Evolutionary conservation across 2,888 invertebrate species (phyloP), one percentile per base, ranked within the genome.

Genomic region (Spisula solida): DNA sequence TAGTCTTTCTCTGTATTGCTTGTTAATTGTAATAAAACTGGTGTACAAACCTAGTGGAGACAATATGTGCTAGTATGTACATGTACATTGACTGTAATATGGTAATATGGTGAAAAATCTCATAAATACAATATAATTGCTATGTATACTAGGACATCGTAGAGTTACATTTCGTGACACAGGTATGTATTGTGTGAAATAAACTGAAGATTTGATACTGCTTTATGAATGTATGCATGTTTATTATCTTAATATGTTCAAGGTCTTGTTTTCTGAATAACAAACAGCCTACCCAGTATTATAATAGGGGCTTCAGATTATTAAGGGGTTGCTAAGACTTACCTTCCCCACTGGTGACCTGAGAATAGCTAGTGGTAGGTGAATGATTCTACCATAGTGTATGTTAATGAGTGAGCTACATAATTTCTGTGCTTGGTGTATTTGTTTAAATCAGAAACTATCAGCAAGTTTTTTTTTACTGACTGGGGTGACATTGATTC

Each of bases 101-200:
- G 6, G 14, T 51, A 51, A 51, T 51, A 14, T 51, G 51, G 51
- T 51, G 16, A 51, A 51, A 51, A 51, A 4, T 51, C 51, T 16
- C 12, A 10, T 16, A 16, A 51, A 51, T 51, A 12, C 51, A 51
- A 8, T 51, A 51, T 51, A 66, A 66, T 1, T 66, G 60, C 60
- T 66, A 75, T 75, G 75, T 31, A 29, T 79, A 41, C n/a, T 83
- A 90, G 90, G 90, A n/a, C 78, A 20, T 14, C 82, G 90, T 41
- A 86, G 90, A 81, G 90, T 90, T 31, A 90, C 88, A 66, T 90
- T 90, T 85, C 83, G 90, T 79, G 90, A 90, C 47, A 81, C 56
- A 18, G 78, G 89, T 89, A 87, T 84, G 87, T 87, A 89, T 85
- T 20, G 41, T 70, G 60, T 85, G 81, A 48, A n/a, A 55, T 78